Conservation (phyloP, 1,140 invertebrate species). For the Planococcus citri region DNA sequence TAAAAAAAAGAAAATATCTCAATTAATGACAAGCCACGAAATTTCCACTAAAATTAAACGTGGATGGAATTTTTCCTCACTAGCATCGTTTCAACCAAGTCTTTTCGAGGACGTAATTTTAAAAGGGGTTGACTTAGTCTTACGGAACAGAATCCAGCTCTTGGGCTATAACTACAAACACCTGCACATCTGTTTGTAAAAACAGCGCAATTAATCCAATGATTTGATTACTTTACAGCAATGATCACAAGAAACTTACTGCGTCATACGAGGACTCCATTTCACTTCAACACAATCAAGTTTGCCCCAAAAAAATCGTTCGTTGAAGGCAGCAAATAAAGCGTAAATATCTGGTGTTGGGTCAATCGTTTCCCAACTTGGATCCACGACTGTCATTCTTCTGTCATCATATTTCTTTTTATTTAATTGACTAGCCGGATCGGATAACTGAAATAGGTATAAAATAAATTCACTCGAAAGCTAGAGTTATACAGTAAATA, state of each 20-base stretch:
- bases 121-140: conserved; percentile 78
- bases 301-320: conserved; percentile 67
- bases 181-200: conserved; percentile 55
- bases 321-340: conserved; percentile 77
- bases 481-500: not conserved
- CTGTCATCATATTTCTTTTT: not conserved
- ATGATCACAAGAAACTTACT: conserved; percentile 41
- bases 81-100: conserved; percentile 87
- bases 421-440: not conserved
- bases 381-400: conserved; percentile 24
- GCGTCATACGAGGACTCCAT: conserved; percentile 93
- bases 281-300: conserved; percentile 66
- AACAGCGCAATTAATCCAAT: not conserved
- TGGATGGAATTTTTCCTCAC: conserved; percentile 38
- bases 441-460: not conserved
- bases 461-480: not conserved
- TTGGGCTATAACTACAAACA: conserved; percentile 51
- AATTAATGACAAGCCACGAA: not conserved
- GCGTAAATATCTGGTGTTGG: conserved; percentile 82
- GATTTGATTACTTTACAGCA: not conserved
- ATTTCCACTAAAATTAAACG: no score
- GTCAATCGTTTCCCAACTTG: conserved; percentile 60
- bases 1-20: conserved; percentile 31
- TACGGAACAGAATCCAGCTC: conserved; percentile 65
- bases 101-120: conserved; percentile 80